phyloP scores from a whole-genome alignment of 2,888 invertebrate species.

The Oegoconia quadripuncta region DNA sequence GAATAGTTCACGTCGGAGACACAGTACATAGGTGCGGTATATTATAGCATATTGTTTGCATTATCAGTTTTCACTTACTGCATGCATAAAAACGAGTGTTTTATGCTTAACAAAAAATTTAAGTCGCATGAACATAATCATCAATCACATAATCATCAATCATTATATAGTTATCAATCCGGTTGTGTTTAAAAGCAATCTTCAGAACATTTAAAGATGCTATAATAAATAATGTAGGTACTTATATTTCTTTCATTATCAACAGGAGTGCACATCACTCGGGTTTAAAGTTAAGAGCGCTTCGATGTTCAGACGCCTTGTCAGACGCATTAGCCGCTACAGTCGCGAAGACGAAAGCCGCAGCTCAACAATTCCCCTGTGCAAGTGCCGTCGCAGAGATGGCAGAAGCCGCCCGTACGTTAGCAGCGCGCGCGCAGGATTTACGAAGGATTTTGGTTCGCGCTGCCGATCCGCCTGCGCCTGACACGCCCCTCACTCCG shows the following conservation, averaged over 20 bases:
- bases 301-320: constrained; percentile 88
- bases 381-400: constrained; percentile 94
- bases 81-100: too few species aligned
- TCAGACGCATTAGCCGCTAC: constrained; percentile 90
- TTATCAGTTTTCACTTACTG: too few species aligned
- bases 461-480: constrained; percentile 75
- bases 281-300: constrained; percentile 85
- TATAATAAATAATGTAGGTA: too few species aligned
- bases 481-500: constrained; percentile 50
- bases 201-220: too few species aligned
- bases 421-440: constrained; percentile 90
- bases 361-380: constrained; percentile 94
- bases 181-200: too few species aligned
- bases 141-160: too few species aligned
- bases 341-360: constrained; percentile 93
- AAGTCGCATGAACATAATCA: too few species aligned
- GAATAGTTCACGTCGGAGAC: constrained; percentile 96
- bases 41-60: too few species aligned
- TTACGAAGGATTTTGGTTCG: constrained; percentile 86
- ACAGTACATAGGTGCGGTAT: constrained; percentile 83
- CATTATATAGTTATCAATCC: too few species aligned
- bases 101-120: too few species aligned
- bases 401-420: constrained; percentile 93
- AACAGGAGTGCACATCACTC: constrained; percentile 86
- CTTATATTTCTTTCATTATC: constrained; percentile 6